Conservation (phyloP, 2,113 vertebrate species). For the Polypterus senegalus region DNA sequence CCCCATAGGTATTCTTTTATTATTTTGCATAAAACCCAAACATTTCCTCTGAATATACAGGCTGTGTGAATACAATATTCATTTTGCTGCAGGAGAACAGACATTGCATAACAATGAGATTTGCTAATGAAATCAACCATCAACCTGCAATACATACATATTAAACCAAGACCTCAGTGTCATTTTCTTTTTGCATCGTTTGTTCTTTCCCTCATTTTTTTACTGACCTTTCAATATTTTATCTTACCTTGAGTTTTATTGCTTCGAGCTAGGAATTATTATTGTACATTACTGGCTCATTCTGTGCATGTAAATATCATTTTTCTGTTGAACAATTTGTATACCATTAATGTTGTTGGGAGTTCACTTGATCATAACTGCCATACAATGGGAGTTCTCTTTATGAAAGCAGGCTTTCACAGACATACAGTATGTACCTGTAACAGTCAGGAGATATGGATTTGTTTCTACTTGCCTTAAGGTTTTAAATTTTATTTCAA, state of each 20-base stretch:
- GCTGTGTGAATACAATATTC: slow-evolving; percentile 86
- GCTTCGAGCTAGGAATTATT: slow-evolving; percentile 35
- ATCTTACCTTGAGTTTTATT: slow-evolving; percentile 34
- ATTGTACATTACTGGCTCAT: slow-evolving; percentile 14
- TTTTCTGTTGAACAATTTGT: slow-evolving; percentile 17
- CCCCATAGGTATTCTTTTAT: too few species aligned
- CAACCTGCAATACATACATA: slow-evolving; percentile 97
- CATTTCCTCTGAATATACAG: slow-evolving; percentile 47
- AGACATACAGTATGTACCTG: too few species aligned
- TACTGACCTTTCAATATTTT: slow-evolving; percentile 44
- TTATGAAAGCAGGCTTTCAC: too few species aligned
- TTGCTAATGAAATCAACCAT: slow-evolving; percentile 99
- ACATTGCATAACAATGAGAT: slow-evolving; percentile 99
- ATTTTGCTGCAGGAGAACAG: slow-evolving; percentile 99
- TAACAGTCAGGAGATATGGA: too few species aligned
- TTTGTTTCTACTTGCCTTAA: too few species aligned
- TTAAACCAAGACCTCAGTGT: slow-evolving; percentile 87
- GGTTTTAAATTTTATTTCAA: too few species aligned
- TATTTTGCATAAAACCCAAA: slow-evolving; percentile 33
- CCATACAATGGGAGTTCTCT: too few species aligned
- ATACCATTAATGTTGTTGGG: slow-evolving; percentile 21
- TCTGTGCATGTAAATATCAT: slow-evolving; percentile 3
- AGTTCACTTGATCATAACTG: slow-evolving; percentile 21
- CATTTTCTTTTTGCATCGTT: slow-evolving; percentile 90
- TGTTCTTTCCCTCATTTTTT: slow-evolving; percentile 62